phyloP scores from a whole-genome alignment of 2,888 invertebrate genomes.

The Formica aserva region DNA sequence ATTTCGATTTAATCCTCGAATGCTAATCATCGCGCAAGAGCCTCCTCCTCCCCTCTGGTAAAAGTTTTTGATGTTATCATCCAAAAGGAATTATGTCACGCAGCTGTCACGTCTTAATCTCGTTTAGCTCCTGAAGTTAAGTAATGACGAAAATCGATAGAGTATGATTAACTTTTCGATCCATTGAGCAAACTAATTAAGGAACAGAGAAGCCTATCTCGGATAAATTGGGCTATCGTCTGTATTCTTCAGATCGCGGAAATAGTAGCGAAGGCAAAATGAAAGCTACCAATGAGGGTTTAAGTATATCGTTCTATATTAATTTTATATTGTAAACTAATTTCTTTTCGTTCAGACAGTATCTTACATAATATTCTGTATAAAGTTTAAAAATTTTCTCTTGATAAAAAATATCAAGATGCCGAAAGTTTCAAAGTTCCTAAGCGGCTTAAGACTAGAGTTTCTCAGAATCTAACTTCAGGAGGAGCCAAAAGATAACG shows the following conservation, averaged over 20 bases:
- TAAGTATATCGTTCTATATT: not conserved
- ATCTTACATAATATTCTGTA: not conserved
- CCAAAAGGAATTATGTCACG: conserved; percentile 14
- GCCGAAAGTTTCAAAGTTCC: not conserved
- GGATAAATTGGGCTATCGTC: not conserved
- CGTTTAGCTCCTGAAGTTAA: not conserved
- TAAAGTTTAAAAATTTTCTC: not conserved
- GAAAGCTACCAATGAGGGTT: not conserved
- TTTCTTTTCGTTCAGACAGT: not conserved
- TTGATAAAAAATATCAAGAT: not conserved
- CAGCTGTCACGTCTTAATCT: conserved; percentile 25
- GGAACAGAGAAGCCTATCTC: not conserved
- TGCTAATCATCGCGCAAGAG: not conserved
- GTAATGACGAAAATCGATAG: conserved; percentile 3
- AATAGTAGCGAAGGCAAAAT: not conserved
- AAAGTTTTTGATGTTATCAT: conserved; percentile 14
- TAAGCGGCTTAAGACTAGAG: not conserved
- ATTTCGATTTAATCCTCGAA: conserved; percentile 30
- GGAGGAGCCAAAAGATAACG: not conserved
- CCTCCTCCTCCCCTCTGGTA: not conserved
- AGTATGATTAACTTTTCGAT: not conserved
- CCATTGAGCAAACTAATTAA: not conserved
- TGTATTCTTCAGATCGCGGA: not conserved
- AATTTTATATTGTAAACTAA: not conserved
- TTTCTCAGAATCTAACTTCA: not conserved